Base-by-base conservation (phyloP, 2,113 vertebrate genomes). In the Speoplatyrhinus poulsoni region DNA sequence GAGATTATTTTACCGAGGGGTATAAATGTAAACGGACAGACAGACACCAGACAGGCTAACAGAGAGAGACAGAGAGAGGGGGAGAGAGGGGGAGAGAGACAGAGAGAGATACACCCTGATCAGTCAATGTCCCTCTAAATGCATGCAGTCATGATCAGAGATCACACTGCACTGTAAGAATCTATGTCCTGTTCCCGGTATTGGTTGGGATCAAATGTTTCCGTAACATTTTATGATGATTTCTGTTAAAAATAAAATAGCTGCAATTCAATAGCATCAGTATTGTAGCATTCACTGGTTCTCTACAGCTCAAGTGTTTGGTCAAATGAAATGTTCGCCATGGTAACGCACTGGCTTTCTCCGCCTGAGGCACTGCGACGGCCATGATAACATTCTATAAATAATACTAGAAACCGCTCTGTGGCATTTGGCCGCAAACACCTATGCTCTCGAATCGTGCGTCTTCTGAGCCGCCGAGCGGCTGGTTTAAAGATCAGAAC, bases 101-200 rank as follows among this genome's bases (percentile, higher is more conserved):
- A 41, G 1, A 41, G 36, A 3, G 36, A 41, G 36, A 41, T 5
- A 41, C 36, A 41, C 36, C 36, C 5, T 41, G 19, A 60, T 10
- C 19, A 17, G 11, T 7, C 26, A n/a, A 16, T 54, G 52, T 54
- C n/a, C 52, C n/a, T 54, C 6, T 54, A 49, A 75, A 50, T 46
- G 50, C 65, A 15, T 19, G 60, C 48, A 10, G 66, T 58, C 36
- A 33, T 41, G 36, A 41, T 66, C n/a, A 50, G 68, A 76, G 59
- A 72, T 76, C 49, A 60, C 64, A 58, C 58, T n/a, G 1, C 15
- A 70, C 47, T 16, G 69, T 62, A 60, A 75, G 9, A 32, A 64
- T 61, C 76, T 77, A 1, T 10, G 46, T 54, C 55, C 46, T 60
- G 56, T 70, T 69, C 66, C 64, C 57, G 61, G 72, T 75, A 26